These are phyloP conservation scores for Danio kyathit DNA, from an alignment of 2,797 vertebrate genomes.

Conservation along the genomic window DNA sequence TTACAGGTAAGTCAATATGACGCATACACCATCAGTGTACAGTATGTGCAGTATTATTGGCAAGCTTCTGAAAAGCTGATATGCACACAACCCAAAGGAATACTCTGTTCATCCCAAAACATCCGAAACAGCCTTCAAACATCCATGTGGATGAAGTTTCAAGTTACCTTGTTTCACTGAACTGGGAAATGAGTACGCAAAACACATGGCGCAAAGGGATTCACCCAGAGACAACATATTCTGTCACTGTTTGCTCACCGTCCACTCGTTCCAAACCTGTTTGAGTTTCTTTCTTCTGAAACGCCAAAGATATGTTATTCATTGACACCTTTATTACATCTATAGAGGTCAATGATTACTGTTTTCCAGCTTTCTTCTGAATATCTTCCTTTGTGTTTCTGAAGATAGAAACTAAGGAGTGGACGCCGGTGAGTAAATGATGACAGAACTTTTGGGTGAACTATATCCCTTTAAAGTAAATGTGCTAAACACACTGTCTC, in stretches of 20 bases:
- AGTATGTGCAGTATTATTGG: conserved; percentile 2
- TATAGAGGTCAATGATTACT: no score
- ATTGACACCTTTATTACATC: no score
- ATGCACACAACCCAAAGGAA: background rate
- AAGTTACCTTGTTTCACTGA: background rate
- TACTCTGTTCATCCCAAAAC: background rate
- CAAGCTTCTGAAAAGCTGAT: conserved; percentile 11
- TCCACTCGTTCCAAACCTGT: no score
- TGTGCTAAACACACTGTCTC: background rate
- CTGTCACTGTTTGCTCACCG: no score
- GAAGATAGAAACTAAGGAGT: no score
- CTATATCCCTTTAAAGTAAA: conserved; percentile 27
- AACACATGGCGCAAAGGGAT: background rate
- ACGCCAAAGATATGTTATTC: no score
- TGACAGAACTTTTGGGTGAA: no score
- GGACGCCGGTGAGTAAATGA: no score
- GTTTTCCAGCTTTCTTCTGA: no score
- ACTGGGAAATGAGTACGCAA: background rate
- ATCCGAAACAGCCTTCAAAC: background rate
- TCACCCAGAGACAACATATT: no score
- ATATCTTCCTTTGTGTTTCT: no score
- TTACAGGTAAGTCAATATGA: conserved; percentile 1
- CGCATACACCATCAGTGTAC: background rate
- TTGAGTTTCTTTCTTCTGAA: no score
- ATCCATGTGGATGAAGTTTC: background rate